Evolutionary conservation across 2,113 vertebrate genomes (phyloP).

Genomic region (Nymphicus hollandicus): DNA sequence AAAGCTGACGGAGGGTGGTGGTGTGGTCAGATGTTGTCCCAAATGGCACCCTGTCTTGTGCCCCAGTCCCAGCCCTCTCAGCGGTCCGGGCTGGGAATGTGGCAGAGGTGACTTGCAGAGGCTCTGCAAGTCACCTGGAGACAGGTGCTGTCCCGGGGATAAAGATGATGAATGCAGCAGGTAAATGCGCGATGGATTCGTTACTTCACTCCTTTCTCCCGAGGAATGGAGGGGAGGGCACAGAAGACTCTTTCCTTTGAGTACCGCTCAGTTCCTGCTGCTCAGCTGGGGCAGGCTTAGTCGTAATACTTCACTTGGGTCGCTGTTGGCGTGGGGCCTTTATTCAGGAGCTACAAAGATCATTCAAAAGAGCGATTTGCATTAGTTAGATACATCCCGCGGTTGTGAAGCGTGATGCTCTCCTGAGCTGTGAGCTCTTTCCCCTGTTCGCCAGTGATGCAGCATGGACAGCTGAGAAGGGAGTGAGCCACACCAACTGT

Average conservation of each 20-base stretch:
- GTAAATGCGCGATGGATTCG: accelerated
- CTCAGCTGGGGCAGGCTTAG: background rate
- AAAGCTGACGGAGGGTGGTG: background rate
- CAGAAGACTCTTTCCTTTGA: background rate
- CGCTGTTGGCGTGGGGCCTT: accelerated
- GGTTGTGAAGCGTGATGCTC: background rate
- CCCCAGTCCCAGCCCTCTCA: too few relatives aligned
- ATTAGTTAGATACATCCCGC: accelerated
- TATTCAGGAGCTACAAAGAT: background rate
- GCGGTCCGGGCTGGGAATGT: background rate
- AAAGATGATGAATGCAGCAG: background rate
- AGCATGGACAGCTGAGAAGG: background rate
- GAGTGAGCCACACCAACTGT: background rate
- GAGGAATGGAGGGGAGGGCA: background rate
- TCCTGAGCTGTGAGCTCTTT: background rate
- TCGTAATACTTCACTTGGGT: accelerated
- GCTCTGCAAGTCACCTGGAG: background rate
- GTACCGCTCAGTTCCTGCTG: background rate
- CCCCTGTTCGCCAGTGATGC: background rate
- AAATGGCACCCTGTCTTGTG: background rate
- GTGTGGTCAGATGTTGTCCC: too few relatives aligned
- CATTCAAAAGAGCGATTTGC: accelerated
- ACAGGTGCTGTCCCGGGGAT: background rate
- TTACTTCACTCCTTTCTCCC: background rate
- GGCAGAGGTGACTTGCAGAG: background rate